phyloP scores from a whole-genome alignment of 2,888 invertebrate genomes.

The Nysson spinosus region DNA sequence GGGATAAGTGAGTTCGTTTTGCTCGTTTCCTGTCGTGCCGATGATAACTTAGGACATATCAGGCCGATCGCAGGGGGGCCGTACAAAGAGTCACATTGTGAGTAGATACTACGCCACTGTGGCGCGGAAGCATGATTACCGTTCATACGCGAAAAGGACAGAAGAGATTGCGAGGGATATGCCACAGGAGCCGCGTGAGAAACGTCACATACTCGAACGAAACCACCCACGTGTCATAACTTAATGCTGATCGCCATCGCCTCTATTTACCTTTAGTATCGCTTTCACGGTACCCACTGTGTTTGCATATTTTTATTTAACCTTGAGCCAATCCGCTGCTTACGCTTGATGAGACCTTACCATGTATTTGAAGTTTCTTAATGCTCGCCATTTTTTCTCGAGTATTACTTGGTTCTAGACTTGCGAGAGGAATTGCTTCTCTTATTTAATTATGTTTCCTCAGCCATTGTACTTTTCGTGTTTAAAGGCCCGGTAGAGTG shows the following conservation, averaged over 20 bases:
- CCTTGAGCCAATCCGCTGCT: no score
- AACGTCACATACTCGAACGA: slow-evolving; percentile 51
- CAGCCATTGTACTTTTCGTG: no score
- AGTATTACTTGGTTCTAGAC: no score
- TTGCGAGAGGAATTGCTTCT: no score
- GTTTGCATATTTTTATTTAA: no score
- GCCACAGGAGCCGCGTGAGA: slow-evolving; percentile 61
- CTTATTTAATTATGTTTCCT: no score
- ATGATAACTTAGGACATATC: slow-evolving; percentile 29
- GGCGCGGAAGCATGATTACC: slow-evolving; percentile 43
- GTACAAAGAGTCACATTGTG: slow-evolving; percentile 33
- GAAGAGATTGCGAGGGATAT: slow-evolving; percentile 24
- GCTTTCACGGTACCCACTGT: no score
- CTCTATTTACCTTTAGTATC: slow-evolving; percentile 19
- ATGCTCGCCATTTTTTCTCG: no score
- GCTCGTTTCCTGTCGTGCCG: slow-evolving; percentile 14
- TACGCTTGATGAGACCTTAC: no score
- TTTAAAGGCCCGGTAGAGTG: no score
- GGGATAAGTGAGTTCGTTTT: no score
- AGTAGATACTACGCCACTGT: slow-evolving; percentile 42
- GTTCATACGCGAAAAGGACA: slow-evolving; percentile 34
- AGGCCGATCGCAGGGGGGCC: slow-evolving; percentile 13
- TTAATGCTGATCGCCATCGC: slow-evolving; percentile 50
- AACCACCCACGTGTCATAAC: slow-evolving; percentile 67
- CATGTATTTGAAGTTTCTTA: no score